These are phyloP conservation scores for Pelochelys cantorii DNA, from an alignment of 2,797 vertebrate species.

Conservation along the genomic window DNA sequence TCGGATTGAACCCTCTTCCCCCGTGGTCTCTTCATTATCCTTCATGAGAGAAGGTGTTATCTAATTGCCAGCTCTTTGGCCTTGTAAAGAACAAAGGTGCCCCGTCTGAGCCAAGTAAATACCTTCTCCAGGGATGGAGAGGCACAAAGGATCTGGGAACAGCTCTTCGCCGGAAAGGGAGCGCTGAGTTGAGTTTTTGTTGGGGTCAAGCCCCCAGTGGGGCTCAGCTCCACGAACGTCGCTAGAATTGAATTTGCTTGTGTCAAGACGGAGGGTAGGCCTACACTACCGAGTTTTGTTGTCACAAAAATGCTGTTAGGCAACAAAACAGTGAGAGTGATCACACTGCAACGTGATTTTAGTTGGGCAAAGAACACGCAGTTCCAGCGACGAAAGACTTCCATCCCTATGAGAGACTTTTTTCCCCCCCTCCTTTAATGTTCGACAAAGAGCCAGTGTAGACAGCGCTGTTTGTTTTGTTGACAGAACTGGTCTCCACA, in stretches of 20 bases:
- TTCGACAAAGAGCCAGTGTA: no score
- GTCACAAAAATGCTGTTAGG: no score
- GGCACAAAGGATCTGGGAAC: neutral
- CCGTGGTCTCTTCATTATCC: neutral
- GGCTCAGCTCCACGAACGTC: neutral
- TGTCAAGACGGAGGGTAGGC: slow-evolving; percentile 26
- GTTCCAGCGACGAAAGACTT: no score
- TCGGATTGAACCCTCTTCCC: rapidly evolving
- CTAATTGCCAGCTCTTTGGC: no score
- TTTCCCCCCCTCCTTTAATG: no score
- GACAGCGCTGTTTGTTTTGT: no score
- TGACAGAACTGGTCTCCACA: no score
- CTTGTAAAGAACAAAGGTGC: neutral
- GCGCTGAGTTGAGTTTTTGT: slow-evolving; percentile 12
- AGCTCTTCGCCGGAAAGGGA: slow-evolving; percentile 16
- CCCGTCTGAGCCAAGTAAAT: neutral
- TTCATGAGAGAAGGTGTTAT: neutral
- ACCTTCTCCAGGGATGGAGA: neutral
- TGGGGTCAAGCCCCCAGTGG: neutral
- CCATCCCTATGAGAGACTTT: no score
- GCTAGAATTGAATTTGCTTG: slow-evolving; percentile 23
- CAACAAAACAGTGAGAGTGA: no score
- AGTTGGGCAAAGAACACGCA: no score
- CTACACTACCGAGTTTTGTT: no score
- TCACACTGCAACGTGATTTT: no score